Evolutionary conservation across 2,888 invertebrate genomes (phyloP).

Genomic region (Drosophila subquinaria): DNA sequence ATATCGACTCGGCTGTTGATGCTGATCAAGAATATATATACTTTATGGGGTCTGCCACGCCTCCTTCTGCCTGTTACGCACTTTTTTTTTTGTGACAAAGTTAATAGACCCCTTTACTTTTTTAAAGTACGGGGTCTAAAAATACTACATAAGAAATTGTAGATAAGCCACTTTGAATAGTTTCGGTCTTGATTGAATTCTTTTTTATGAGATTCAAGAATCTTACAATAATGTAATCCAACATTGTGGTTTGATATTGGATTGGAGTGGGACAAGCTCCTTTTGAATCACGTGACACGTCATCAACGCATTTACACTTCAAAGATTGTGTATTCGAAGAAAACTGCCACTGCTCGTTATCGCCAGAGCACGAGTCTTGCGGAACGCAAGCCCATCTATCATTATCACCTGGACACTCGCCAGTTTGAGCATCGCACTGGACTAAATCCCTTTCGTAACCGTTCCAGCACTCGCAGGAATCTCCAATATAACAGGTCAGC

Average conservation of each 20-base stretch:
- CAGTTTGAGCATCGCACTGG: neutral
- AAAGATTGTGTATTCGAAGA: neutral
- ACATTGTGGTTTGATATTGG: neutral
- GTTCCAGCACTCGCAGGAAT: neutral
- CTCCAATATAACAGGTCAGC: neutral
- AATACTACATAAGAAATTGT: neutral
- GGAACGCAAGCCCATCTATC: neutral
- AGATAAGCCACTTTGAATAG: neutral
- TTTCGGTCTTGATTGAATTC: neutral
- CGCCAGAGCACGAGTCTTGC: neutral
- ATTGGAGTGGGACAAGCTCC: neutral
- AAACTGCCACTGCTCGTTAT: neutral
- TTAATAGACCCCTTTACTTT: no score
- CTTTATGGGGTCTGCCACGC: no score
- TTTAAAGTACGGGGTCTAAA: no score
- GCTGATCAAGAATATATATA: no score
- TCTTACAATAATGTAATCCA: neutral
- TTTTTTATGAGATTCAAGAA: neutral
- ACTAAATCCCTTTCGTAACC: neutral
- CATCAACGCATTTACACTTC: neutral
- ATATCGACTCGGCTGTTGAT: no score
- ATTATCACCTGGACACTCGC: neutral
- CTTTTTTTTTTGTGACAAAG: no score
- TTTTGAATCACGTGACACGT: neutral
- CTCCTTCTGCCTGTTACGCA: no score